Conservation (phyloP, 2,113 vertebrate species). For the sheep (Ovis aries) region ARS-UI_Ramb_v3.0 NC_056063.1:61613501-61614000, state of each 20-base stretch:
- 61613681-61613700: background rate
- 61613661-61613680: background rate
- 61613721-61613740: background rate
- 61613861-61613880: background rate
- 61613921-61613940: background rate
- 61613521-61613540: background rate
- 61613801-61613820: accelerated
- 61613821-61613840: accelerated
- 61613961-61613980: background rate
- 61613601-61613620: background rate
- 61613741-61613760: background rate
- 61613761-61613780: background rate
- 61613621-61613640: background rate
- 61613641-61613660: background rate
- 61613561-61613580: background rate
- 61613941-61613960: accelerated
- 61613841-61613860: too few species aligned
- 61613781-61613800: background rate
- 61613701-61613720: background rate
- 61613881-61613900: background rate
- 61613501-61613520: background rate
- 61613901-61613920: background rate
- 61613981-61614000: background rate
- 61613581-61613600: background rate
- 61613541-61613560: background rate